Base-by-base conservation (phyloP, 2,113 vertebrate species). In the Serinus canaria region DNA sequence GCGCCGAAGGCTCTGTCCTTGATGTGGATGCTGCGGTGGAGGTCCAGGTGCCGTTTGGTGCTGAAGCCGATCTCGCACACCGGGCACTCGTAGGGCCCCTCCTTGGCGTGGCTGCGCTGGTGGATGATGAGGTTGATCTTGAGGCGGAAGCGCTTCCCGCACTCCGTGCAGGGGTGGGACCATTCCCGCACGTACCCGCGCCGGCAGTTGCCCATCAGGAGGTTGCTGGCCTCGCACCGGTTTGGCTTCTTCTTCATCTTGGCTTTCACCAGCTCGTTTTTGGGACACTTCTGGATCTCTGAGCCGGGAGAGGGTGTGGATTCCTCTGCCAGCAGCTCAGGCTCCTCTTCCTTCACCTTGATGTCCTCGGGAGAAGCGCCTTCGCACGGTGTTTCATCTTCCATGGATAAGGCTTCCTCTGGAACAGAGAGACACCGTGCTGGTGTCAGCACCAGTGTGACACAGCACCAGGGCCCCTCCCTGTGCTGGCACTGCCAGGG, bases 121-220 rank as follows among this genome's bases (percentile, higher is more conserved):
- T 98, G 98, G 97, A 98, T 98, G 95, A 98, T 97, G 89, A 98
- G 97, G 96, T 98, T 98, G 96, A 98, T 98, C 35, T 98, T 98
- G 27, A 98, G 96, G 16, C 98, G 97, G 96, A 98, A 98, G 31
- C 98, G 97, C 91, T 97, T 97, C 37, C 98, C 98, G 21, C 98
- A 98, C 94, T 98, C 98, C 5, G 98, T 96, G 95, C 98, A 98
- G 50, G 97, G 97, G 33, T 97, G 98, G 6, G 70, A 95, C 96
- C 97, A 97, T 58, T 98, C 98, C 0, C 95, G 94, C 85, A 94
- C 75, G 28, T 92, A 82, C 0, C 98, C 97, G 0, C 97, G 96
- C 43, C 96, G 97, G 15, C 52, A 96, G 95, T 73, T 49, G 28
- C 85, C 97, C 96, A 96, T 56, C 64, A 95, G 76, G 31, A 95